Conservation (phyloP, 2,113 vertebrate genomes). For the Grammomys dolichurus region DNA sequence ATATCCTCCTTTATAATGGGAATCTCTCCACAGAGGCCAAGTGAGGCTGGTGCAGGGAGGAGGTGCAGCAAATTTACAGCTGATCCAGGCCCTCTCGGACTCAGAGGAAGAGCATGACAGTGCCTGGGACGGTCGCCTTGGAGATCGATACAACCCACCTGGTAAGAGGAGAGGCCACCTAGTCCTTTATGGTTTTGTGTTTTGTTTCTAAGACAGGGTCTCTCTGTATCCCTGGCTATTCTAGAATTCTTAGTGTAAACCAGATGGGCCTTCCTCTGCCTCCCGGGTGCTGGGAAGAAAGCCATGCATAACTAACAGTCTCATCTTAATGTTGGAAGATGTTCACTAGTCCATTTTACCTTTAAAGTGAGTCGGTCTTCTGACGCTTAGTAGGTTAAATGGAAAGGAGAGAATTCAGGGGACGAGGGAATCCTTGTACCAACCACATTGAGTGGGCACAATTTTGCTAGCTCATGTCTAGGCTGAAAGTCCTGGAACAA, state of each 20-base stretch:
- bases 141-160: conserved; percentile 95
- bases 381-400: background rate
- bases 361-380: background rate
- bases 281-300: background rate
- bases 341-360: background rate
- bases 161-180: conserved; percentile 85
- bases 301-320: background rate
- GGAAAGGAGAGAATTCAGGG: conserved; percentile 13
- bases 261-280: background rate
- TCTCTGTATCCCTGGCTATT: background rate
- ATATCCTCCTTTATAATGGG: conserved; percentile 66
- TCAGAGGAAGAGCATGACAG: conserved; percentile 96
- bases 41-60: conserved; percentile 95
- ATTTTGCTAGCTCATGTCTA: background rate
- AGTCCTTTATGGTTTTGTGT: background rate
- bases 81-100: conserved; percentile 94
- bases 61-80: conserved; percentile 92
- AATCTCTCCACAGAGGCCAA: conserved; percentile 90
- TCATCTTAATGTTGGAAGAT: background rate
- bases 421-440: background rate
- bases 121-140: conserved; percentile 93
- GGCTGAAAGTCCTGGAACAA: background rate
- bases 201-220: background rate
- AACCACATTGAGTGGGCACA: background rate
- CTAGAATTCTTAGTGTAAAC: background rate